Conservation (phyloP, 2,888 invertebrate genomes). For the Steinernema carpocapsae region DNA sequence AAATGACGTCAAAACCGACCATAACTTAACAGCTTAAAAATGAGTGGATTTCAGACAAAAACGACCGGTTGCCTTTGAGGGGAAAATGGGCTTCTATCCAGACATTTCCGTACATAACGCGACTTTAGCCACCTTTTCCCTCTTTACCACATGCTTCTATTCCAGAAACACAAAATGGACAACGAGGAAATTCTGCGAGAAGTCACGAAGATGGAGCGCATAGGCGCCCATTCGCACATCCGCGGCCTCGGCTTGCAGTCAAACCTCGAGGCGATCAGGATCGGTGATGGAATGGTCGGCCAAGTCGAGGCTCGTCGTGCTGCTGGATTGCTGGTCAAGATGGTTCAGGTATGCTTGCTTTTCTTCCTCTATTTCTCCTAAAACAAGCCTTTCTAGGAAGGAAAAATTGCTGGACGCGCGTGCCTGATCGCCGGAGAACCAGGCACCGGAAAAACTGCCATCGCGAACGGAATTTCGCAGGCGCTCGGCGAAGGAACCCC, state of each 20-base stretch:
- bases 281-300: conserved; percentile 67
- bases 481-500: conserved; percentile 80
- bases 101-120: too few relatives aligned
- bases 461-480: conserved; percentile 82
- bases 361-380: background rate
- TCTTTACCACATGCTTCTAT: too few relatives aligned
- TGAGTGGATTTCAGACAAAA: too few relatives aligned
- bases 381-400: conserved; percentile 75
- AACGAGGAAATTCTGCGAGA: conserved; percentile 41
- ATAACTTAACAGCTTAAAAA: too few relatives aligned
- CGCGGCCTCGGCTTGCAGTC: conserved; percentile 86
- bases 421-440: conserved; percentile 94
- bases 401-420: conserved; percentile 94
- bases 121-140: too few relatives aligned
- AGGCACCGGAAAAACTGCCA: conserved; percentile 96
- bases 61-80: too few relatives aligned
- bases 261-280: conserved; percentile 87
- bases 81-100: too few relatives aligned
- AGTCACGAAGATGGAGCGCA: conserved; percentile 57
- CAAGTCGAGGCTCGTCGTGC: conserved; percentile 86
- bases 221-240: conserved; percentile 94
- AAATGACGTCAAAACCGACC: too few relatives aligned
- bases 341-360: conserved; percentile 82
- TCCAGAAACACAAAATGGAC: too few relatives aligned
- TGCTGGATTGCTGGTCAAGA: conserved; percentile 91